Conservation (phyloP, 1,140 invertebrate species). For the Dufourea novaeangliae region DNA sequence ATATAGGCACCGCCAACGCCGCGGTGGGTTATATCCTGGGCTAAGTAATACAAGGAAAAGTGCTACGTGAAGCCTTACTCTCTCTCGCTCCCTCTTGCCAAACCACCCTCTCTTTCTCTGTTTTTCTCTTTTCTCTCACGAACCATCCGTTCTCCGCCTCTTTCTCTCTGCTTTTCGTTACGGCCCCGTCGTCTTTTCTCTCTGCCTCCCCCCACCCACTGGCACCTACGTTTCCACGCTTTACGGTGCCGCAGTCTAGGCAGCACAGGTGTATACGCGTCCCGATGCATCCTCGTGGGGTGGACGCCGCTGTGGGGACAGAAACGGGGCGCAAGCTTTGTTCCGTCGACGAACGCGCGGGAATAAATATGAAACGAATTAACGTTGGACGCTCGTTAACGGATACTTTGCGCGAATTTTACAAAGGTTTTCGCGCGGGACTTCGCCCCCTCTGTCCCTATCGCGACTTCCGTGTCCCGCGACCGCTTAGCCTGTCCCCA, state of each 20-base stretch:
- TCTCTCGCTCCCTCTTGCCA: conserved; percentile 12
- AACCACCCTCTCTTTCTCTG: conserved; percentile 12
- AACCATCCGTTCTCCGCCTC: conserved; percentile 7
- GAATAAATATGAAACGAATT: conserved; percentile 58
- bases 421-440: too few species aligned
- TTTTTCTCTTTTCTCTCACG: conserved; percentile 47
- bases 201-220: neutral
- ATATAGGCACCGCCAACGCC: conserved; percentile 74
- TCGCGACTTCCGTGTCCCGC: neutral
- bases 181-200: conserved; percentile 37
- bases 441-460: too few species aligned
- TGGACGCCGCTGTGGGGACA: conserved; percentile 52
- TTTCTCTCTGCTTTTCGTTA: conserved; percentile 5
- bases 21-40: conserved; percentile 73
- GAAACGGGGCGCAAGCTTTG: conserved; percentile 58
- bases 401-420: conserved; percentile 59
- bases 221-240: conserved; percentile 23
- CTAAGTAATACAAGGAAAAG: conserved; percentile 81
- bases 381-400: conserved; percentile 59
- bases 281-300: conserved; percentile 63
- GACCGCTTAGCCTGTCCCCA: neutral
- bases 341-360: conserved; percentile 51
- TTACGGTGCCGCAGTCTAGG: conserved; percentile 53
- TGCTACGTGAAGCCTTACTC: conserved; percentile 68
- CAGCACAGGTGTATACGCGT: conserved; percentile 65